Percentiles rank a stretch among this genome's conserved stretches.
Conservation (phyloP, 2,797 vertebrate genomes). For the Pelobates cultripes region DNA sequence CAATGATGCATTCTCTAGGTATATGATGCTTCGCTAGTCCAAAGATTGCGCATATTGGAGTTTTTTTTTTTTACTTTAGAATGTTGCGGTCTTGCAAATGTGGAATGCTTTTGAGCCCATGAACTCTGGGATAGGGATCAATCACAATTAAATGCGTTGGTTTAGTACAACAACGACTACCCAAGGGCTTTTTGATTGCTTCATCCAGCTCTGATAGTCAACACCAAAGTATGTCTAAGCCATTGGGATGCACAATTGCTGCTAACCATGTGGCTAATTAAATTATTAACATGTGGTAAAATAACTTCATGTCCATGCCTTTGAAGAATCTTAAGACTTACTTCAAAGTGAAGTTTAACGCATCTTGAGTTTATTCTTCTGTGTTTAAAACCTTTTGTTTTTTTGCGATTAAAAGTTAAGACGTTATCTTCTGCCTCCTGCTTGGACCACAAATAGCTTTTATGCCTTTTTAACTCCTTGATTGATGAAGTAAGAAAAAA, state of each 20-base stretch:
- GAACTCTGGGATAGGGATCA: slow-evolving; percentile 22
- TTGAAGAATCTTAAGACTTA: slow-evolving; percentile 75
- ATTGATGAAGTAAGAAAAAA: not conserved
- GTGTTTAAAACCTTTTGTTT: slow-evolving; percentile 61
- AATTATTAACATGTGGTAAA: slow-evolving; percentile 73
- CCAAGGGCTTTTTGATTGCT: slow-evolving; percentile 18
- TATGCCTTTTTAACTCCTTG: not conserved
- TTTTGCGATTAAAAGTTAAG: slow-evolving; percentile 21
- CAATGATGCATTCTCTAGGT: not conserved
- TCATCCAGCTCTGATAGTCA: slow-evolving; percentile 62
- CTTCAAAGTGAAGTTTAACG: slow-evolving; percentile 74
- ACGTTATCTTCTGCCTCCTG: slow-evolving; percentile 43
- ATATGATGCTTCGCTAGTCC: not conserved
- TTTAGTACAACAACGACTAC: slow-evolving; percentile 4
- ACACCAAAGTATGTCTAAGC: slow-evolving; percentile 61
- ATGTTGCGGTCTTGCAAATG: not conserved
- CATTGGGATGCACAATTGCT: slow-evolving; percentile 66
- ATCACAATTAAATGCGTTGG: slow-evolving; percentile 14
- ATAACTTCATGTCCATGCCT: slow-evolving; percentile 67
- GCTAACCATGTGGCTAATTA: slow-evolving; percentile 72
- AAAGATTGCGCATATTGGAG: not conserved
- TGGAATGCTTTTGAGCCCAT: slow-evolving; percentile 14
- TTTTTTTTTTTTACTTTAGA: not conserved
- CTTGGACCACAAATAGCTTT: not conserved
- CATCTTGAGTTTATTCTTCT: slow-evolving; percentile 72